Evolutionary conservation across 2,113 vertebrate genomes (phyloP).

Genomic region (Cygnus atratus): DNA sequence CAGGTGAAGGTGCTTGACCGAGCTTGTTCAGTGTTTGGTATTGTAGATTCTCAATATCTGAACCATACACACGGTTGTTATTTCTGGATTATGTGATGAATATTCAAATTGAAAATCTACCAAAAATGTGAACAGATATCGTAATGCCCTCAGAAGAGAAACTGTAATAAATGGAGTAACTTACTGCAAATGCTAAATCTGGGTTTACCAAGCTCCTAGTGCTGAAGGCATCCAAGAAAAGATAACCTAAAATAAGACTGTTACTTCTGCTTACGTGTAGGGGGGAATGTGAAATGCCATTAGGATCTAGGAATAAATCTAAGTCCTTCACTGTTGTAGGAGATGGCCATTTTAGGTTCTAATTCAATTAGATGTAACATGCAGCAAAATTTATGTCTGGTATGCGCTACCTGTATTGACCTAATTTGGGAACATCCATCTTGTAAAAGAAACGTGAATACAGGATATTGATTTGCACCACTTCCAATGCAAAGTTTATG

Average conservation of each 20-base stretch:
- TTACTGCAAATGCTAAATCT: background rate
- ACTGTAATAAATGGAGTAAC: background rate
- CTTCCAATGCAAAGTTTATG: background rate
- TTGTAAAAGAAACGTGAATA: background rate
- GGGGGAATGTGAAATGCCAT: background rate
- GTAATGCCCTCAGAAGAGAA: background rate
- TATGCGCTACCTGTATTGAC: background rate
- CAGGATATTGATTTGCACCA: background rate
- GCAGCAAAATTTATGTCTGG: background rate
- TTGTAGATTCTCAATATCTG: background rate
- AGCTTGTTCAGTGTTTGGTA: background rate
- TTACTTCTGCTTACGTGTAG: background rate
- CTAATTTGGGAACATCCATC: background rate
- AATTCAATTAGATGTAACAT: background rate
- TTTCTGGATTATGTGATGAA: background rate
- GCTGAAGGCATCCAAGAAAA: background rate
- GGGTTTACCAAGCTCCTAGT: background rate
- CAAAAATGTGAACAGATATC: background rate
- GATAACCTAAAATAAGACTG: background rate
- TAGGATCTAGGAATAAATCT: background rate
- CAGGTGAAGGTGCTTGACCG: background rate
- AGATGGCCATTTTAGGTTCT: background rate
- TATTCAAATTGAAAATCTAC: conserved; percentile 8
- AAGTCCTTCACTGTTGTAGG: background rate
- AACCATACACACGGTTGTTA: background rate